Evolutionary conservation across 2,888 invertebrate genomes (phyloP), one percentile per base, ranked within the genome.

Genomic region (Archips xylosteana): DNA sequence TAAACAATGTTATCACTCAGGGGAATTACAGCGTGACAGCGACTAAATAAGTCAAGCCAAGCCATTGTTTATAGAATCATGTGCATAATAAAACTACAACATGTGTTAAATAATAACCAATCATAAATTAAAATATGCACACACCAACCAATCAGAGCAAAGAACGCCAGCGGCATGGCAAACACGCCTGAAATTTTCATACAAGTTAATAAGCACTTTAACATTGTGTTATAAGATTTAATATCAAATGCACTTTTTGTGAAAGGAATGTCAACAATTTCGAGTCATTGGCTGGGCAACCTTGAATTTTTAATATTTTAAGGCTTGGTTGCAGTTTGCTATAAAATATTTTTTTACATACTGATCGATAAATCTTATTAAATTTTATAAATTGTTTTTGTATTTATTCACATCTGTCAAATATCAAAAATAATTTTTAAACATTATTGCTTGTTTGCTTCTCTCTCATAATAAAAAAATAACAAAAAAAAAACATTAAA

Each of bases 291-390:
- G 78, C 78, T 68, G 81, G 13, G 65, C 74, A 78, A 78, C 86
- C 85, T 84, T 86, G 83, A 80, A 79, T 77, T 76, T 78, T 81
- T 80, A 82, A 61, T 71, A 51, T 47, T 72, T 57, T 39, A 54
- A 57, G 62, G 67, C 62, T 62, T 15, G 3, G 32, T 13, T 42
- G 49, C 60, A 6, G 42, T 42, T 59, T 23, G 15, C 54, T 71
- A 60, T 57, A 47, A 34, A 57, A 39, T 47, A 39, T 49, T 36
- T n/a, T 12, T 10, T 9, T 34, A 8, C 9, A 10, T 1, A 45
- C 8, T 59, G 12, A 15, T 47, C 15, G 57, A 36, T 64, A 15
- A 59, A 13, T 9, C 2, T 3, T 12, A 13, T 32, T 34, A 59
- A 12, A 13, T 32, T 4, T 34, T 10, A 59, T 32, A 57, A 32